Evolutionary conservation across 2,888 invertebrate genomes (phyloP), one percentile per base, ranked within the genome.

Genomic region (Platynereis dumerilii): DNA sequence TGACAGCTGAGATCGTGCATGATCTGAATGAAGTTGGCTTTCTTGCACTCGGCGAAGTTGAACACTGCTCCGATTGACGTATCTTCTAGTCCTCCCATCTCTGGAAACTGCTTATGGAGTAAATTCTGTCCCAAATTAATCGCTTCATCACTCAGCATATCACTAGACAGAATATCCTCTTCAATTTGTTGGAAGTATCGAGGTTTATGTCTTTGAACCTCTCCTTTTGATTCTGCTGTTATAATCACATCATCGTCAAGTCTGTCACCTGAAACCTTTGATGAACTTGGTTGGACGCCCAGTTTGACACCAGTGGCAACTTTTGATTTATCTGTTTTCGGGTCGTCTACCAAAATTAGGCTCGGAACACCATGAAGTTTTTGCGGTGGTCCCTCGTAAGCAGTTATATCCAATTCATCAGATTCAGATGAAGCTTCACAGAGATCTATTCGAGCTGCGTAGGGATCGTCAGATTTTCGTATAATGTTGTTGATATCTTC

Each of bases 21-120:
- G 17, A 48, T 22, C 22, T 48, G 48, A 20, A 48, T 22, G 17
- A 48, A 48, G 10, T 22, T n/a, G n/a, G 7, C 48, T 48, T 22
- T n/a, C 34, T 34, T 34, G 17, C 48, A 20, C 20, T 20, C 48
- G 3, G 48, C 5, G 17, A 48, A 48, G n/a, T 48, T 48, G 7
- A 12, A 20, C 20, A 48, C 48, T 3, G 48, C 20, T n/a, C 48
- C 48, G 7, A 48, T 5, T 12, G 48, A 48, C 5, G 48, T 48
- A 48, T 48, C 48, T n/a, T 48, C 48, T 5, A 48, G n/a, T 5
- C 48, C 48, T n/a, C 48, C 48, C n/a, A 48, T 22, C n/a, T 48
- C 48, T 5, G 48, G 48, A n/a, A 48, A 48, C 7, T 48, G 48
- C 7, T n/a, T 20, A n/a, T 48, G 48, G 3, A 48, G n/a, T 7